A percentile compares a stretch with the other conserved stretches of the same genome.
Evolutionary conservation across 2,797 vertebrate species (phyloP).

Genomic region (Pseudopleuronectes americanus): DNA sequence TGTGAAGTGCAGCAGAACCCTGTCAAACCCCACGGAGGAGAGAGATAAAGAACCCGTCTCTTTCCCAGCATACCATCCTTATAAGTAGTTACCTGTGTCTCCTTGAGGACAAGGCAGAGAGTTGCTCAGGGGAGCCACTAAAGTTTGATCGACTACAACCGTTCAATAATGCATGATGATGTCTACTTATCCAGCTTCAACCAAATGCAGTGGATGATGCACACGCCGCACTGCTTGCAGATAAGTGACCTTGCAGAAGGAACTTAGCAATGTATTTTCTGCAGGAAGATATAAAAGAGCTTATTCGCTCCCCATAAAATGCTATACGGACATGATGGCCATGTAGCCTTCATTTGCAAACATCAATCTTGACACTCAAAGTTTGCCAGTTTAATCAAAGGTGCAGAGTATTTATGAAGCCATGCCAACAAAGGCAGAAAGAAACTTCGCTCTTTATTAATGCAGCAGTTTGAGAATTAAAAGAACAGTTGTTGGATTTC

Average conservation of each 20-base stretch:
- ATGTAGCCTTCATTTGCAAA: constrained; percentile 15
- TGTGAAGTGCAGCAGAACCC: constrained; percentile 19
- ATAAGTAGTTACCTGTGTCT: constrained; percentile 37
- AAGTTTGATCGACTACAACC: constrained; percentile 47
- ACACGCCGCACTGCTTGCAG: not conserved
- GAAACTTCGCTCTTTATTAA: not conserved
- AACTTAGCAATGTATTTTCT: constrained; percentile 21
- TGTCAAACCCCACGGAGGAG: constrained; percentile 19
- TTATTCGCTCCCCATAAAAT: constrained; percentile 25
- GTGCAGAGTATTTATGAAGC: constrained; percentile 36
- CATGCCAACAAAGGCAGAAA: constrained; percentile 34
- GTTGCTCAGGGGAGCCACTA: constrained; percentile 35
- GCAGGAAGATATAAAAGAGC: constrained; percentile 2
- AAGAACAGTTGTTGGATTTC: not conserved
- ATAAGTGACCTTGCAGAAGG: constrained; percentile 60
- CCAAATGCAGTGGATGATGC: constrained; percentile 11
- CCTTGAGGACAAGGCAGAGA: constrained; percentile 35
- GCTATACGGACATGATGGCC: constrained; percentile 19
- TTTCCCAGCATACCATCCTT: constrained; percentile 4
- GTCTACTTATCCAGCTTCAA: constrained; percentile 38
- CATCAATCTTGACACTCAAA: constrained; percentile 24
- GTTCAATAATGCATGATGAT: constrained; percentile 68
- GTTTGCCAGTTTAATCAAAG: constrained; percentile 54
- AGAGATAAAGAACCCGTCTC: constrained; percentile 13
- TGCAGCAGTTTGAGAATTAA: not conserved